phyloP scores from a whole-genome alignment of 2,888 invertebrate species.

The Drosophila maculinotata region DNA sequence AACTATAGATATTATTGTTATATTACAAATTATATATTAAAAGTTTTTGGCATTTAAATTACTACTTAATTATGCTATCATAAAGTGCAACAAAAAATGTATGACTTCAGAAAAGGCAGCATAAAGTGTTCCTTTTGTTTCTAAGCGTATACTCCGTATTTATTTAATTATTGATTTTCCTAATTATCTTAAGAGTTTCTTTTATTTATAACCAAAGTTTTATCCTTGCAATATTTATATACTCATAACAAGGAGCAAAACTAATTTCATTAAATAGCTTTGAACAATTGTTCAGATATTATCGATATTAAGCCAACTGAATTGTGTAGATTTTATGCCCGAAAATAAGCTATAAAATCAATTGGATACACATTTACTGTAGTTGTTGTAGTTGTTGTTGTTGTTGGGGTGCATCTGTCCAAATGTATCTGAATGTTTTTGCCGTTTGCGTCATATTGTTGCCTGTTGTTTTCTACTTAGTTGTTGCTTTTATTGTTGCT shows the following conservation, averaged over 20 bases:
- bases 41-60: too few relatives aligned
- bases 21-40: too few relatives aligned
- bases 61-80: too few relatives aligned
- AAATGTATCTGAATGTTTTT: slow-evolving; percentile 33
- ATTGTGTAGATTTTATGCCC: slow-evolving; percentile 3
- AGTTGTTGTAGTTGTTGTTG: slow-evolving; percentile 7
- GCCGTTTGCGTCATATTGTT: slow-evolving; percentile 42
- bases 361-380: background rate
- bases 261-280: background rate
- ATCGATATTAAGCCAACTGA: slow-evolving; percentile 5
- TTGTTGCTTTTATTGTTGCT: slow-evolving; percentile 8
- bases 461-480: slow-evolving; percentile 10
- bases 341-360: slow-evolving; percentile 16
- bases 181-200: too few relatives aligned
- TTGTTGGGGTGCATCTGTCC: slow-evolving; percentile 25
- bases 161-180: too few relatives aligned
- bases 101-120: too few relatives aligned
- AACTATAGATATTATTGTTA: too few relatives aligned
- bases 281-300: background rate
- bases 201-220: too few relatives aligned
- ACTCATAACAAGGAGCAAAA: background rate
- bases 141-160: too few relatives aligned
- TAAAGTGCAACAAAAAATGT: too few relatives aligned
- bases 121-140: too few relatives aligned
- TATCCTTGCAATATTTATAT: too few relatives aligned